phyloP scores from a whole-genome alignment of 2,888 invertebrate species.

The Drosophila merina region DNA sequence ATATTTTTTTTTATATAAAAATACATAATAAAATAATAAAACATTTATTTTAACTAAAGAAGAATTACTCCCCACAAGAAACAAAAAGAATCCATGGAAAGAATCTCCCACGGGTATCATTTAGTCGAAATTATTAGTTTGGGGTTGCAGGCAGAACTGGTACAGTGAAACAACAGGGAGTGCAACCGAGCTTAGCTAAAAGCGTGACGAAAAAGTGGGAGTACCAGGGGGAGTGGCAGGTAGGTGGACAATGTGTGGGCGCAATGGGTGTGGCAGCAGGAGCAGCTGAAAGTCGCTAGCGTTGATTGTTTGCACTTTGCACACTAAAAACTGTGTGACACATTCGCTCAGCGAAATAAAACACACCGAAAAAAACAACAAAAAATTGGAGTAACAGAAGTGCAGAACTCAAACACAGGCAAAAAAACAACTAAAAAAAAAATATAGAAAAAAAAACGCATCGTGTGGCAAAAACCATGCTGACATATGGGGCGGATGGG shows the following conservation, averaged over 20 bases:
- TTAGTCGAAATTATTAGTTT: background rate
- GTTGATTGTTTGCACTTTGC: conserved; percentile 77
- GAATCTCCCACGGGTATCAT: background rate
- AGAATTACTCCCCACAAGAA: background rate
- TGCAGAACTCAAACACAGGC: background rate
- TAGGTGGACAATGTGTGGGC: background rate
- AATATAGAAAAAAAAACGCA: conserved; percentile 25
- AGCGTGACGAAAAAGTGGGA: conserved; percentile 35
- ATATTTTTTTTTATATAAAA: too few relatives aligned
- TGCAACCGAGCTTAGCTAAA: conserved; percentile 48
- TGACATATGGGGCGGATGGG: conserved; percentile 34
- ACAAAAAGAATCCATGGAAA: background rate
- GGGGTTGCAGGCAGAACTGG: conserved; percentile 9
- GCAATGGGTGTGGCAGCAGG: conserved; percentile 7
- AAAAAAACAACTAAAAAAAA: conserved; percentile 5
- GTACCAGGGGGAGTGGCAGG: background rate
- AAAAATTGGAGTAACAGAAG: background rate
- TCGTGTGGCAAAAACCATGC: conserved; percentile 51
- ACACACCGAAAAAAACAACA: conserved; percentile 20
- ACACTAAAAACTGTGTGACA: conserved; percentile 68
- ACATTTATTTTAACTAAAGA: background rate
- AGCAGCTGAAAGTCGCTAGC: conserved; percentile 70
- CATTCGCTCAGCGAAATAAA: conserved; percentile 44
- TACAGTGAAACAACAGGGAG: conserved; percentile 34
- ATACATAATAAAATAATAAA: background rate